Evolutionary conservation across 2,888 invertebrate genomes (phyloP).

Genomic region (Melikaiella ostensackeni): DNA sequence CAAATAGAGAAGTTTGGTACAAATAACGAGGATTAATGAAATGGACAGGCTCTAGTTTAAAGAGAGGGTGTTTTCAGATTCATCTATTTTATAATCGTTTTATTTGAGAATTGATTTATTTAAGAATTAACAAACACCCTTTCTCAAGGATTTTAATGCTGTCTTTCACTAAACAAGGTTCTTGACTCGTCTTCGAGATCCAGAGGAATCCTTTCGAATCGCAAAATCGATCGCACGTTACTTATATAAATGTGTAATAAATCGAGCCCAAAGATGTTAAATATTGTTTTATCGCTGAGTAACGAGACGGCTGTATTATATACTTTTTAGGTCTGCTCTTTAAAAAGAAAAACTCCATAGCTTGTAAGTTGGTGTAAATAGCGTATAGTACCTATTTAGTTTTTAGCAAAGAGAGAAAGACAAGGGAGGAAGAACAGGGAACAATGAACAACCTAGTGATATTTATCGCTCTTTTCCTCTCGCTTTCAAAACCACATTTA

Average conservation of each 20-base stretch:
- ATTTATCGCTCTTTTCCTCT: conserved; percentile 31
- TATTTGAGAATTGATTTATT: conserved; percentile 2
- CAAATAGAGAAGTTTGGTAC: not conserved
- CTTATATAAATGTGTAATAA: conserved; percentile 76
- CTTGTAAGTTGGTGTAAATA: conserved; percentile 75
- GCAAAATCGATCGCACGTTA: conserved; percentile 45
- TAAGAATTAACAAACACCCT: not conserved
- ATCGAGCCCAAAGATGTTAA: conserved; percentile 77
- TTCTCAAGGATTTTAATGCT: not conserved
- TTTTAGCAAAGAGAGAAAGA: conserved; percentile 48
- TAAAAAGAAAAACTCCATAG: conserved; percentile 63
- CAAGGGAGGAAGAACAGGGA: conserved; percentile 45
- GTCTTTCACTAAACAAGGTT: conserved; percentile 3
- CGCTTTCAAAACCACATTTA: conserved; percentile 13
- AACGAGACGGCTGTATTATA: conserved; percentile 73
- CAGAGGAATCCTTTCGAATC: conserved; percentile 10
- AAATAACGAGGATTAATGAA: conserved; percentile 8
- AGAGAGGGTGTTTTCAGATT: not conserved
- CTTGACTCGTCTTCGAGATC: not conserved
- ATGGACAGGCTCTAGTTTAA: conserved; percentile 10
- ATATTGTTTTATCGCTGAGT: conserved; percentile 71
- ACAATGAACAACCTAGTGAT: conserved; percentile 38
- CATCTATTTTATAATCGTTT: not conserved
- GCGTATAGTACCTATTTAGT: conserved; percentile 55
- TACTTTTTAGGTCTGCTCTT: conserved; percentile 73